A percentile compares a stretch with the other conserved stretches of the same genome.
phyloP scores from a whole-genome alignment of 2,797 vertebrate genomes.

The Aeoliscus strigatus region DNA sequence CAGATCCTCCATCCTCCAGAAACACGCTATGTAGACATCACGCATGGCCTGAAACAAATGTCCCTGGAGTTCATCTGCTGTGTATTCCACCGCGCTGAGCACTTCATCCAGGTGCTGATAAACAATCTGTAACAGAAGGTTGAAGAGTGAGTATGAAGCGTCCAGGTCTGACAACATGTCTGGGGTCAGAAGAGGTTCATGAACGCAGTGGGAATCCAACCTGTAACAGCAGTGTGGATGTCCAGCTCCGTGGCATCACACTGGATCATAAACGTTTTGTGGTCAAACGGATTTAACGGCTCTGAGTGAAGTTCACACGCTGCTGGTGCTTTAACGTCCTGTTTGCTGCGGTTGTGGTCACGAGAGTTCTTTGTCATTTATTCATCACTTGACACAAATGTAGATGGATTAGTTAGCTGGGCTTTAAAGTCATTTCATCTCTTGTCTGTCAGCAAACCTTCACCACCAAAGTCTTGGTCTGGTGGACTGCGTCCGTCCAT shows the following conservation, averaged over 20 bases:
- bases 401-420: slow-evolving; percentile 59
- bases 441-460: slow-evolving; percentile 35
- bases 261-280: slow-evolving; percentile 54
- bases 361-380: slow-evolving; percentile 52
- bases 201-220: slow-evolving; percentile 29
- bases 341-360: slow-evolving; percentile 27
- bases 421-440: slow-evolving; percentile 44
- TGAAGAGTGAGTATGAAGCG: slow-evolving; percentile 28
- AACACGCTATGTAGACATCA: slow-evolving; percentile 44
- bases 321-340: slow-evolving; percentile 36
- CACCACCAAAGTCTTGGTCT: slow-evolving; percentile 42
- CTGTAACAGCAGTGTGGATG: slow-evolving; percentile 29
- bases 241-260: slow-evolving; percentile 23
- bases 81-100: slow-evolving; percentile 27
- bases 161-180: slow-evolving; percentile 28
- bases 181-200: slow-evolving; percentile 34
- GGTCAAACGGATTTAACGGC: slow-evolving; percentile 60
- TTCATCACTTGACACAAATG: slow-evolving; percentile 60
- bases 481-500: too few relatives aligned
- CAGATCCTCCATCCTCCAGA: slow-evolving; percentile 40
- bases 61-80: slow-evolving; percentile 51
- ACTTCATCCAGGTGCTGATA: slow-evolving; percentile 45
- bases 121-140: too few relatives aligned
- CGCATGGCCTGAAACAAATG: slow-evolving; percentile 64
- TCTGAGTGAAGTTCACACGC: slow-evolving; percentile 47